phyloP scores from a whole-genome alignment of 64 coral and sea anemone genomes.

The Montipora efflorescens region DNA sequence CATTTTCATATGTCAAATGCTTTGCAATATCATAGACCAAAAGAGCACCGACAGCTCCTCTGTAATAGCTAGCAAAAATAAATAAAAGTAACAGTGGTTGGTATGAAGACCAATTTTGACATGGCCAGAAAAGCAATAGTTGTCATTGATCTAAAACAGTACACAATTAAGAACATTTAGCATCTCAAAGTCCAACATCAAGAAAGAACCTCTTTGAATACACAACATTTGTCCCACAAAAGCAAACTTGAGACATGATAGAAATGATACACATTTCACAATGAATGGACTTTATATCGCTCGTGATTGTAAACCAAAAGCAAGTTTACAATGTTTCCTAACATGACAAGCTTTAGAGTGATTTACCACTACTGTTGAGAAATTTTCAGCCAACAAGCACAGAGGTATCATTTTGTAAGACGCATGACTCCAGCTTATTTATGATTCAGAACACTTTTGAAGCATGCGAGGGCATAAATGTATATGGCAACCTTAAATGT shows the following conservation, averaged over 20 bases:
- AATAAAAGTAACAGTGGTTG: background rate
- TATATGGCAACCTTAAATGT: background rate
- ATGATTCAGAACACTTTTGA: background rate
- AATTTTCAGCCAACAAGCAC: too few species aligned
- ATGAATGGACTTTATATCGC: too few species aligned
- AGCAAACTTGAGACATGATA: background rate
- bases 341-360: background rate
- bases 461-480: background rate
- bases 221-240: background rate
- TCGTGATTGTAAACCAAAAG: background rate
- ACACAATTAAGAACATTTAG: too few species aligned
- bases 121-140: background rate
- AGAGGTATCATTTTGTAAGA: background rate
- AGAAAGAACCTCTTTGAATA: too few species aligned
- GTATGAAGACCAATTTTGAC: background rate
- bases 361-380: background rate
- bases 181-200: background rate
- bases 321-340: background rate
- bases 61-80: slow-evolving; percentile 70
- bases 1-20: slow-evolving; percentile 99
- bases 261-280: background rate
- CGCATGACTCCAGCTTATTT: background rate
- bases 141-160: background rate
- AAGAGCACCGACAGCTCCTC: slow-evolving; percentile 95
- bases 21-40: slow-evolving; percentile 99